Percentiles rank a stretch among this genome's conserved stretches.
Conservation (phyloP, 2,888 invertebrate species). For the Syrista parreyssii region DNA sequence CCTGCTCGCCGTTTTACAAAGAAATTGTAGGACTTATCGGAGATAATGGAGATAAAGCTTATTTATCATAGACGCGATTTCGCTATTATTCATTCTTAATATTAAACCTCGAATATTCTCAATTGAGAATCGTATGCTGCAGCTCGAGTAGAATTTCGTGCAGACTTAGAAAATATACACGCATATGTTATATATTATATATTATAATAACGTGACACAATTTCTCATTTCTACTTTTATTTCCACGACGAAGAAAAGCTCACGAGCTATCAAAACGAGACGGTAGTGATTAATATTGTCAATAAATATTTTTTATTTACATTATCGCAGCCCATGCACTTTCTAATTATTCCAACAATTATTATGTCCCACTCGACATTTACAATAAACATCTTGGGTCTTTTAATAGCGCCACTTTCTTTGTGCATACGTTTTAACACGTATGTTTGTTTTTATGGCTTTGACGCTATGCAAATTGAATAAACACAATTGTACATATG, state of each 20-base stretch:
- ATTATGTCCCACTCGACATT: not conserved
- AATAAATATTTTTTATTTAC: slow-evolving; percentile 58
- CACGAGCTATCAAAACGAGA: not conserved
- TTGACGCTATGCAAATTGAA: not conserved
- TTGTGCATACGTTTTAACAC: not conserved
- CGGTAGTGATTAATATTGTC: slow-evolving; percentile 23
- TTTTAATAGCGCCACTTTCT: not conserved
- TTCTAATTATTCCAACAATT: slow-evolving; percentile 2
- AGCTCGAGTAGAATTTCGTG: too few relatives aligned
- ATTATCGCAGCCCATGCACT: slow-evolving; percentile 31
- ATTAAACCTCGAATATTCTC: not conserved
- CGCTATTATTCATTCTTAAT: not conserved
- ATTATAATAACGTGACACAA: not conserved
- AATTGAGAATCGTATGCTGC: not conserved
- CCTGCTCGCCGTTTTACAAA: not conserved
- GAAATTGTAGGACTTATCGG: not conserved
- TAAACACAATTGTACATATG: not conserved
- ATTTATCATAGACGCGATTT: not conserved
- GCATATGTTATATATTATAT: too few relatives aligned
- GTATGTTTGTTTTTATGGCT: too few relatives aligned
- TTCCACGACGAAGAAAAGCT: not conserved
- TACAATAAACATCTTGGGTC: not conserved
- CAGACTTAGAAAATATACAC: too few relatives aligned
- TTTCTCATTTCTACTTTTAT: not conserved
- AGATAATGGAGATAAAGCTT: not conserved